phyloP scores from a whole-genome alignment of 2,113 vertebrate genomes.

The Mobula birostris region DNA sequence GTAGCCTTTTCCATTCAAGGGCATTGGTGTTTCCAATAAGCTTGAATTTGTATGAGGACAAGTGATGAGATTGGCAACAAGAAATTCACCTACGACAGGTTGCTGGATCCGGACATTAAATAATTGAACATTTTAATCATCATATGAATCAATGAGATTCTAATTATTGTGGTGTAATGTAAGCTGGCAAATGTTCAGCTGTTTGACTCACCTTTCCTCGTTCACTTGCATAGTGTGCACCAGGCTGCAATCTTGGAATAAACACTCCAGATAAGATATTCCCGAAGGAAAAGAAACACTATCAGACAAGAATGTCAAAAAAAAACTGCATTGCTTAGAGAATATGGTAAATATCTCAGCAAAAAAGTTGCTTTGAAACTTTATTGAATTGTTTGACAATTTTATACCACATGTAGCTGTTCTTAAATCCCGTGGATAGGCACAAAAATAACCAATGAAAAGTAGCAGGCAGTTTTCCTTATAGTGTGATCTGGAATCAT shows the following conservation, averaged over 20 bases:
- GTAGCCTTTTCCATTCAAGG: no score
- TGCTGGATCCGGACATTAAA: not conserved
- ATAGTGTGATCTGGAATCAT: no score
- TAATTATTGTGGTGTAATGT: no score
- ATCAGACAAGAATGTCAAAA: not conserved
- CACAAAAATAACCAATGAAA: no score
- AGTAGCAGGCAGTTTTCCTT: no score
- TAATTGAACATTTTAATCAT: not conserved
- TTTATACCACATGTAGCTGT: not conserved
- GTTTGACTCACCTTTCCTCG: constrained; percentile 7
- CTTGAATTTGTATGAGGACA: not conserved
- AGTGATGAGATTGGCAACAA: not conserved
- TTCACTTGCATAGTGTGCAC: constrained; percentile 15
- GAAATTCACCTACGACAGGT: not conserved
- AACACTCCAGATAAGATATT: not conserved
- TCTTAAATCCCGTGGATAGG: not conserved
- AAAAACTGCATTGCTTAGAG: not conserved
- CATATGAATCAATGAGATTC: not conserved
- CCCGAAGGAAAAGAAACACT: not conserved
- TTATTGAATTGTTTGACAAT: not conserved
- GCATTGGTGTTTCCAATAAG: no score
- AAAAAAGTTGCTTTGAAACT: not conserved
- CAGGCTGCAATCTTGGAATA: not conserved
- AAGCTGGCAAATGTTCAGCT: not conserved
- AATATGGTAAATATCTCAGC: not conserved